phyloP scores from a whole-genome alignment of 1,140 invertebrate genomes.

The Meteorus sp. region DNA sequence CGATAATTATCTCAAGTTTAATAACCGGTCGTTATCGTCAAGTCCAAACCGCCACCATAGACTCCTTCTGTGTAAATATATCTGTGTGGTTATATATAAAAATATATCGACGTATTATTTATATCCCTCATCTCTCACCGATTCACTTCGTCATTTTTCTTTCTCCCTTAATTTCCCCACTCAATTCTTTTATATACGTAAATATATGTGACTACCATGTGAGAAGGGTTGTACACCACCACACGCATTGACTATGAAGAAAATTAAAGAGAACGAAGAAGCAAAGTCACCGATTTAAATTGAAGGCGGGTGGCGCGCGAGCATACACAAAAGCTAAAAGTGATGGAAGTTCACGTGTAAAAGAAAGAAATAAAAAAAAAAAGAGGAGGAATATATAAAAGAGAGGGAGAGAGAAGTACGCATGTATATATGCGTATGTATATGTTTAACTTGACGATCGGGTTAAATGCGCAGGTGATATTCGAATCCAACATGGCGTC shows the following conservation, averaged over 20 bases:
- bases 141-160: conserved; percentile 30
- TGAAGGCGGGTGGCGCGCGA: conserved; percentile 41
- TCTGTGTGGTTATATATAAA: too few species aligned
- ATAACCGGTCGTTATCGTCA: conserved; percentile 53
- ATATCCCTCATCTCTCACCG: conserved; percentile 24
- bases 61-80: too few species aligned
- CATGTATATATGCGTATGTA: too few species aligned
- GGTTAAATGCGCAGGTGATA: conserved; percentile 3
- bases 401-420: not conserved
- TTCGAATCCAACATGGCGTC: not conserved
- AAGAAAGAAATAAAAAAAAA: conserved; percentile 12
- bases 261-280: conserved; percentile 32
- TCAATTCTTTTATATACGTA: not conserved
- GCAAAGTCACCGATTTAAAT: conserved; percentile 58
- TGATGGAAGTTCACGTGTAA: conserved; percentile 1
- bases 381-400: not conserved
- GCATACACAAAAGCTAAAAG: too few species aligned
- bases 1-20: conserved; percentile 52
- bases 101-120: too few species aligned
- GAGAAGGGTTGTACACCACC: not conserved
- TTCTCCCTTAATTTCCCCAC: conserved; percentile 20
- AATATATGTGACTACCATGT: not conserved
- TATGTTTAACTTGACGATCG: not conserved
- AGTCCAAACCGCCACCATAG: conserved; percentile 32
- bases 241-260: conserved; percentile 16